These are phyloP conservation scores for Indicator maculatus DNA, from an alignment of 2,113 vertebrate species.

Conservation along the genomic window DNA sequence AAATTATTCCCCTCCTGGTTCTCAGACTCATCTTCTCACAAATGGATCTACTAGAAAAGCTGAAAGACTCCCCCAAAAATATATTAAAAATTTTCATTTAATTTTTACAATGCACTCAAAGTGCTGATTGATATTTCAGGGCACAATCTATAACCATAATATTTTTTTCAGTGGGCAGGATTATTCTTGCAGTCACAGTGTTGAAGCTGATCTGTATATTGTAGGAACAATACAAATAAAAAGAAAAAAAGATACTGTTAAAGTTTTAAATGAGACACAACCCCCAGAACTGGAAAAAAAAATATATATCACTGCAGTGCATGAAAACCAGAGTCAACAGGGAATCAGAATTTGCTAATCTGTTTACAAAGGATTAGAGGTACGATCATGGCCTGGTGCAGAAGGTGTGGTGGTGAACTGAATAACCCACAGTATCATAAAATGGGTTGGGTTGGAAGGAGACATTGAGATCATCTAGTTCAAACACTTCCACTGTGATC, in stretches of 20 bases:
- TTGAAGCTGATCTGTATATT: background rate
- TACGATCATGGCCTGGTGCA: background rate
- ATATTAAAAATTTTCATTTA: background rate
- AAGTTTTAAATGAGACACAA: background rate
- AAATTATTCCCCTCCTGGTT: background rate
- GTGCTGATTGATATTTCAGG: slow-evolving; percentile 32
- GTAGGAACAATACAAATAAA: background rate
- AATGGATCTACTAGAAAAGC: background rate
- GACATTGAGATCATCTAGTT: too few relatives aligned
- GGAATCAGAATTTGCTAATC: background rate
- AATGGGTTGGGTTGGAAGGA: too few relatives aligned
- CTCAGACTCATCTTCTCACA: background rate
- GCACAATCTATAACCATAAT: slow-evolving; percentile 12
- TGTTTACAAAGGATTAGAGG: background rate
- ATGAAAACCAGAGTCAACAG: background rate
- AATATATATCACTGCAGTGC: background rate
- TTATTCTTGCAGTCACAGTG: background rate
- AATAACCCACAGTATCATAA: background rate
- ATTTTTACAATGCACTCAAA: background rate
- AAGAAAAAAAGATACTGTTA: background rate
- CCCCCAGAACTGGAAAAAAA: background rate
- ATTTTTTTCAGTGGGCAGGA: background rate
- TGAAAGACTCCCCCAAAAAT: background rate
- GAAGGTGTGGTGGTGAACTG: background rate
- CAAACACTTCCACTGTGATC: too few relatives aligned